These are phyloP conservation scores for Siniperca chuatsi DNA, from an alignment of 2,113 vertebrate species.

Conservation along the genomic window DNA sequence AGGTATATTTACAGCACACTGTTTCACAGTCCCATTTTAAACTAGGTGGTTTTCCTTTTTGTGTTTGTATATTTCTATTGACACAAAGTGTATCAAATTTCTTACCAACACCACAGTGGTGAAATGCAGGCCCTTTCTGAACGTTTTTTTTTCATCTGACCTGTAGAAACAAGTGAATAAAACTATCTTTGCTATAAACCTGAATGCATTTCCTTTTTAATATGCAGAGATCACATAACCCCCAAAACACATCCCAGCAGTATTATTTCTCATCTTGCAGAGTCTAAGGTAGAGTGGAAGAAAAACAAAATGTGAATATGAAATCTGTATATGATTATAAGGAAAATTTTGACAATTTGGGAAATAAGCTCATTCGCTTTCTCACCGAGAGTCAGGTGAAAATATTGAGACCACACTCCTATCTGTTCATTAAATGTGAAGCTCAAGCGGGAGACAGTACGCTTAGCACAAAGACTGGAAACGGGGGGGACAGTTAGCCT, in stretches of 20 bases:
- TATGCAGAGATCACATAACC: background rate
- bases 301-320: background rate
- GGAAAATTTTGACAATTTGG: background rate
- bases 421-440: background rate
- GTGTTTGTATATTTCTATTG: background rate
- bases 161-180: background rate
- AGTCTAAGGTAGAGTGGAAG: background rate
- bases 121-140: background rate
- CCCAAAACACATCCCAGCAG: background rate
- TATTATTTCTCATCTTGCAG: background rate
- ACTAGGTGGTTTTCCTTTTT: background rate
- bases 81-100: background rate
- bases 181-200: background rate
- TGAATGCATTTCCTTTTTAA: conserved; percentile 8
- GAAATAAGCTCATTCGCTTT: background rate
- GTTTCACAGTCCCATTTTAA: too few species aligned
- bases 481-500: background rate
- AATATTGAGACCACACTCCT: background rate
- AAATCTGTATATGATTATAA: background rate
- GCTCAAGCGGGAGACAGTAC: background rate
- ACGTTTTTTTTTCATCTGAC: background rate
- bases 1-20: background rate
- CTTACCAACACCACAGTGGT: background rate
- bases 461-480: background rate
- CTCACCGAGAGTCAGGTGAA: background rate